Base-by-base conservation (phyloP, 2,113 vertebrate species). In the Himantopus leucocephalus region DNA sequence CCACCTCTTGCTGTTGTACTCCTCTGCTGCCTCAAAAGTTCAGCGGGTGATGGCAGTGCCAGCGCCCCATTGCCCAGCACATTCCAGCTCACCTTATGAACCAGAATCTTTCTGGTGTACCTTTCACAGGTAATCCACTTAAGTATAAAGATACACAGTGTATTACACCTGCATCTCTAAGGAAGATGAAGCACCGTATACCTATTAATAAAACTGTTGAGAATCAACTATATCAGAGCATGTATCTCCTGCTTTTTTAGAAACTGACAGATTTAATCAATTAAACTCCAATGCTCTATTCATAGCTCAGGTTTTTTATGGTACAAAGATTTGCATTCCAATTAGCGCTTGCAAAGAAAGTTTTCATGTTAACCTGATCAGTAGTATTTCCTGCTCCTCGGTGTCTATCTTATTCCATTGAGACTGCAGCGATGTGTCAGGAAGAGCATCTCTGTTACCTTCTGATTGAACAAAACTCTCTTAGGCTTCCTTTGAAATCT, bases 401-500 rank as follows among this genome's bases (percentile, higher is more conserved):
- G 70, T 63, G 39, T 88, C 94, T 96, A 20, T 88, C 58, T 84
- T 90, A 96, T 95, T 97, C 97, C 93, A 68, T 53, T 78, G 97
- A 97, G 96, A 86, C 50, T 73, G 78, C 85, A 71, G 90, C 3
- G 0, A 95, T 66, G 41, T 86, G 93, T 95, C 94, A 95, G 52
- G 88, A 92, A 91, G 93, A 98, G 91, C 77, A 79, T 95, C 95
- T 97, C 89, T 80, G 43, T 95, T 97, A 96, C 66, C 74, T 96
- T 96, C 95, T 95, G 93, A 97, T 95, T 96, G 85, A 97, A 81
- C 62, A 96, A 93, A 97, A 94, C 62, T 90, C 91, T 96, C 95
- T 94, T 62, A 89, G 95, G 90, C 87, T 94, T 97, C 91, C 74
- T 97, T 97, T 97, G 94, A 97, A 96, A 97, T 97, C 81, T 95